Evolutionary conservation across 2,888 invertebrate species (phyloP), one percentile per base, ranked within the genome.

Genomic region (Arctia plantaginis): DNA sequence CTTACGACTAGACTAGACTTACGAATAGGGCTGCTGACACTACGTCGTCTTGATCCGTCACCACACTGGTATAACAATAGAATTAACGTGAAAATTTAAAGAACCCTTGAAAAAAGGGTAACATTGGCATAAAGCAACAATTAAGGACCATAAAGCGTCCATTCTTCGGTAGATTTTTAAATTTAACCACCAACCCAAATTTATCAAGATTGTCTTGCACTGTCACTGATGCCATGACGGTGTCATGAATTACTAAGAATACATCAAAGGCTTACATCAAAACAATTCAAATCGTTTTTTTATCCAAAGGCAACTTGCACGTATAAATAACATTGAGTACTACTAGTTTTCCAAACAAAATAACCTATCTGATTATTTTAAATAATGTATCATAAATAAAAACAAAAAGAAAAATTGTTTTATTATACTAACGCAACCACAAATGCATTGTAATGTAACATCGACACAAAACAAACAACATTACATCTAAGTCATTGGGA

Each of bases 381-480:
- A 70, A n/a, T 59, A 30, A 27, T 33, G 27, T 35, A 71, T 13
- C 39, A 68, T 69, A 62, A 69, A 66, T 69, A 75, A 51, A 33
- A 33, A 44, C 62, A 69, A 55, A 55, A n/a, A n/a, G 66, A 44
- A 47, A 83, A 51, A 89, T 87, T 79, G 86, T 85, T 85, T 84
- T 88, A 86, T 89, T 88, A 88, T 89, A 85, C 85, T 88, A 88
- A 89, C 76, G 80, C 70, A 75, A 76, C 82, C 81, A 69, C 62
- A 66, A 55, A 66, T 74, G 71, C 66, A 82, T 84, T 81, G 74
- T 80, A 86, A 86, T 87, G 86, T 88, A 44, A 67, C 81, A 85
- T 78, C 69, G 75, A 71, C 79, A 85, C 74, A 39, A 74, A 78
- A 68, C 71, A 80, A 78, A 76, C 77, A 76, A 77, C 66, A 81